Evolutionary conservation across 2,888 invertebrate species (phyloP).

Genomic region (Melolontha melolontha): DNA sequence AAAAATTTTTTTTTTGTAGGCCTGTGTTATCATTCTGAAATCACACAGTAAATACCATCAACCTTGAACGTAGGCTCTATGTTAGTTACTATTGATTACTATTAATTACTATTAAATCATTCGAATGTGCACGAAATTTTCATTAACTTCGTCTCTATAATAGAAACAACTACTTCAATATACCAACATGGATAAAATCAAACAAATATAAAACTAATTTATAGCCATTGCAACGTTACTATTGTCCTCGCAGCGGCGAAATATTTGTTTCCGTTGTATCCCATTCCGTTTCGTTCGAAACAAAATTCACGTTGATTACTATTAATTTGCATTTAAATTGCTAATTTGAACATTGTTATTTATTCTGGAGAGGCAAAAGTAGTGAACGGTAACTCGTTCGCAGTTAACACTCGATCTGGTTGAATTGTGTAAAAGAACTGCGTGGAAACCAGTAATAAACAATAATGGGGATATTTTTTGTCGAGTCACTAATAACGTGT

Average conservation of each 20-base stretch:
- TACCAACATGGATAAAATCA: slow-evolving; percentile 1
- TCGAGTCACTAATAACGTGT: too few relatives aligned
- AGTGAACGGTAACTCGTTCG: background rate
- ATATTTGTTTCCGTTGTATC: slow-evolving; percentile 1
- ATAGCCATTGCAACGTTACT: background rate
- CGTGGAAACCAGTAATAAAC: too few relatives aligned
- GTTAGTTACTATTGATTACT: too few relatives aligned
- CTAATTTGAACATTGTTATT: slow-evolving; percentile 18
- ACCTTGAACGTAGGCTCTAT: too few relatives aligned
- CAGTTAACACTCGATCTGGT: background rate
- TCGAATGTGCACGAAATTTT: background rate
- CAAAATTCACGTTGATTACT: slow-evolving; percentile 28
- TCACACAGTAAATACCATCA: too few relatives aligned
- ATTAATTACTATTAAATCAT: too few relatives aligned
- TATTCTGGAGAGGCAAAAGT: slow-evolving; percentile 1
- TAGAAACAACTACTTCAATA: background rate
- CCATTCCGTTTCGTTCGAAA: slow-evolving; percentile 3
- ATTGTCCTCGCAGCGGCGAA: background rate
- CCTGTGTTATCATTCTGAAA: too few relatives aligned
- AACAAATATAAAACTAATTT: slow-evolving; percentile 22
- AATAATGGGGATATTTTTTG: too few relatives aligned
- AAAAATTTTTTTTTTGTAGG: too few relatives aligned
- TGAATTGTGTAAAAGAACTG: background rate
- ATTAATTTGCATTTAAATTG: slow-evolving; percentile 37
- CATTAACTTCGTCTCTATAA: too few relatives aligned